Conservation (phyloP, 1,140 invertebrate species). For the Drosophila albomicans region DNA sequence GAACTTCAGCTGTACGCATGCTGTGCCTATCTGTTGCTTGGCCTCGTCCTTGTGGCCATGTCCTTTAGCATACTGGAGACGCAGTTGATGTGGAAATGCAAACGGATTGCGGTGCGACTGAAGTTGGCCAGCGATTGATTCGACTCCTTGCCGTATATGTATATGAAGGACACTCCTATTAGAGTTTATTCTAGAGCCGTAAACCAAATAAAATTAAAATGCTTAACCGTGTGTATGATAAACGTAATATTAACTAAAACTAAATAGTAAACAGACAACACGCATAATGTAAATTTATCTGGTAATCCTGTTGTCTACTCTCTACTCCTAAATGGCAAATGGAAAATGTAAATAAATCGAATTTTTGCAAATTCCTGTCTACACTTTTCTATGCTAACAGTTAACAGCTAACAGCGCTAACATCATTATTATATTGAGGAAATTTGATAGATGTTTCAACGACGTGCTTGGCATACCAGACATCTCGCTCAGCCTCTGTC, state of each 20-base stretch:
- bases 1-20: slow-evolving; percentile 92
- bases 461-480: slow-evolving; percentile 36
- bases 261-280: slow-evolving; percentile 27
- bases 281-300: slow-evolving; percentile 59
- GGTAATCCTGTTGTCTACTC: slow-evolving; percentile 40
- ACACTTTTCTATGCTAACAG: slow-evolving; percentile 18
- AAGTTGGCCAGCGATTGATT: slow-evolving; percentile 80
- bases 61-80: slow-evolving; percentile 96
- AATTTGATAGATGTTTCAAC: slow-evolving; percentile 37
- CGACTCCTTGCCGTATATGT: slow-evolving; percentile 14
- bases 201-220: slow-evolving; percentile 40
- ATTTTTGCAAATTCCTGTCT: slow-evolving; percentile 70
- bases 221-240: slow-evolving; percentile 51
- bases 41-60: slow-evolving; percentile 96
- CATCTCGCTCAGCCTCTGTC: neutral
- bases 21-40: slow-evolving; percentile 94
- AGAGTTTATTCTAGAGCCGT: slow-evolving; percentile 39
- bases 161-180: slow-evolving; percentile 45
- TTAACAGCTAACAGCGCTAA: slow-evolving; percentile 1
- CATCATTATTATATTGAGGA: slow-evolving; percentile 31
- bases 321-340: slow-evolving; percentile 43
- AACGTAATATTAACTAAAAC: slow-evolving; percentile 15
- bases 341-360: slow-evolving; percentile 69
- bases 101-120: slow-evolving; percentile 87
- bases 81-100: slow-evolving; percentile 92